Conservation (phyloP, 2,888 invertebrate species). For the Ryuthela nishihirai region DNA sequence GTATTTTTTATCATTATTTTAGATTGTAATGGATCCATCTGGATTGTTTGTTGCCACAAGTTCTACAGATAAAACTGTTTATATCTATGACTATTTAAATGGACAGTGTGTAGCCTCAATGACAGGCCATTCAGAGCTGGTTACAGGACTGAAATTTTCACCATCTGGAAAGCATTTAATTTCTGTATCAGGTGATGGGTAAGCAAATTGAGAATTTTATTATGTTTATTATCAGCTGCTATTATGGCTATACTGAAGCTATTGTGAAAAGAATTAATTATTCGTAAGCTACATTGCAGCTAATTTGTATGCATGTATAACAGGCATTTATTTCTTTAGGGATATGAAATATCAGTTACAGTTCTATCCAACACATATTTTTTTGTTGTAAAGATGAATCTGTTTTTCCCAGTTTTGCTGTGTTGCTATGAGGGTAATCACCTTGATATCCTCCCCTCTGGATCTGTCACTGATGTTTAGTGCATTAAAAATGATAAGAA, state of each 20-base stretch:
- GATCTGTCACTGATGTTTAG: too few relatives aligned
- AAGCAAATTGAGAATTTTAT: slow-evolving; percentile 1
- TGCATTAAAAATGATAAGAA: too few relatives aligned
- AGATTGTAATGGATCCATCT: slow-evolving; percentile 75
- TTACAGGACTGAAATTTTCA: slow-evolving; percentile 80
- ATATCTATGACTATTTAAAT: slow-evolving; percentile 90
- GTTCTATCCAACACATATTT: too few relatives aligned
- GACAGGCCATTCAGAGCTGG: slow-evolving; percentile 86
- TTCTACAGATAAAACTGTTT: slow-evolving; percentile 94
- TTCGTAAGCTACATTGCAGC: neutral
- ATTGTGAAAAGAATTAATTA: too few relatives aligned
- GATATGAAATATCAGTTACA: too few relatives aligned
- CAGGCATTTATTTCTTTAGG: neutral
- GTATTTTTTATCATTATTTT: slow-evolving; percentile 43
- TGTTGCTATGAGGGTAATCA: too few relatives aligned
- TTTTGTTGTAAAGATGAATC: too few relatives aligned
- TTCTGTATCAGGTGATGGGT: slow-evolving; percentile 67
- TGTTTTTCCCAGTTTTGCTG: too few relatives aligned
- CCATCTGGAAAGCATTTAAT: slow-evolving; percentile 85
- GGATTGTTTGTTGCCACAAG: slow-evolving; percentile 91
- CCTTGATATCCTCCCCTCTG: too few relatives aligned
- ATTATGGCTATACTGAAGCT: neutral
- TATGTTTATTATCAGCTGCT: neutral
- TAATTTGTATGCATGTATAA: neutral
- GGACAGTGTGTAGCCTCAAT: slow-evolving; percentile 94